Evolutionary conservation across 2,888 invertebrate genomes (phyloP).

Genomic region (Pilophorus perplexus): DNA sequence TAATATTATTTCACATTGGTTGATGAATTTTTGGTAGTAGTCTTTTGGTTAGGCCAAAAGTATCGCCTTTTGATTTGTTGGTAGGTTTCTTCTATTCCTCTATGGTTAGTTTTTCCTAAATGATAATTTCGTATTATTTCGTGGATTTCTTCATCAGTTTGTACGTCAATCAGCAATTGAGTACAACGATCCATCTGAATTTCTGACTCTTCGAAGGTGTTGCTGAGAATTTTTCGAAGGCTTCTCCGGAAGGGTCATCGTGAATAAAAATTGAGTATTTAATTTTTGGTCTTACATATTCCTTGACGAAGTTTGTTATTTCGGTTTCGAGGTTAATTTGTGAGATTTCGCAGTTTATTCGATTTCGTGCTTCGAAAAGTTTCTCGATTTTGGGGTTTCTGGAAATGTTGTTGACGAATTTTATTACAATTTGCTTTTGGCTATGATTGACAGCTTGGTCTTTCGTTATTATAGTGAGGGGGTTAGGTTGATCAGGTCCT

Average conservation of each 20-base stretch:
- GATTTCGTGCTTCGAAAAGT: background rate
- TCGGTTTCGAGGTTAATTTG: background rate
- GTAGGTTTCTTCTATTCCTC: conserved; percentile 17
- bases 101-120: conserved; percentile 13
- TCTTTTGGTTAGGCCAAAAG: conserved; percentile 37
- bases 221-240: background rate
- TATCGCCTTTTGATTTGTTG: conserved; percentile 26
- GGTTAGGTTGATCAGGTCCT: too few relatives aligned
- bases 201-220: too few relatives aligned
- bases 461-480: background rate
- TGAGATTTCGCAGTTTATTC: background rate
- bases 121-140: background rate
- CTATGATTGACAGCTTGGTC: background rate
- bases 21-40: conserved; percentile 10
- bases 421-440: background rate
- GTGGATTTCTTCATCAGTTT: background rate
- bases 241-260: background rate
- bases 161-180: background rate
- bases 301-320: conserved; percentile 1
- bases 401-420: background rate
- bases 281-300: background rate
- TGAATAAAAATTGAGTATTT: background rate
- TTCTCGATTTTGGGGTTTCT: background rate
- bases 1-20: conserved; percentile 30
- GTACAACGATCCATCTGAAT: background rate